Conservation (phyloP, 2,888 invertebrate species). For the Seladonia tumulorum region DNA sequence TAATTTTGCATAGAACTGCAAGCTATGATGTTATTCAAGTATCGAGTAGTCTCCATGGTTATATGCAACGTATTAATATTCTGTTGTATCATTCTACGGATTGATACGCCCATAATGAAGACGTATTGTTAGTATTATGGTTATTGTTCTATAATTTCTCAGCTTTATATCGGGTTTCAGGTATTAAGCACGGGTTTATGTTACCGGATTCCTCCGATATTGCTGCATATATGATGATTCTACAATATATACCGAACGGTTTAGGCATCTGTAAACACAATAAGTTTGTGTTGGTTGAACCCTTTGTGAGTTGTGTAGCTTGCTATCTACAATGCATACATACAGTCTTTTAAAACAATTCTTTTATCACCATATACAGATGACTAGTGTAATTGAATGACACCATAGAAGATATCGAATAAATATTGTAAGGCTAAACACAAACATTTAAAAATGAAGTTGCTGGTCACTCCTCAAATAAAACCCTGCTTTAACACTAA, state of each 20-base stretch:
- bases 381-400: too few species aligned
- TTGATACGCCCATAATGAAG: not conserved
- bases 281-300: not conserved
- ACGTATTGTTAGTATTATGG: slow-evolving; percentile 3
- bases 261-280: not conserved
- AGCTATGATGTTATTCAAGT: not conserved
- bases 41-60: not conserved
- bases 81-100: not conserved
- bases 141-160: not conserved
- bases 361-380: too few species aligned
- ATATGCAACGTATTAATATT: not conserved
- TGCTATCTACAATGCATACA: too few species aligned
- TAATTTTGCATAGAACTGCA: not conserved
- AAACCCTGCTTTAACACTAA: not conserved
- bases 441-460: not conserved
- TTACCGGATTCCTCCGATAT: not conserved
- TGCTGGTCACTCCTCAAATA: not conserved
- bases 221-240: not conserved
- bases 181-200: not conserved
- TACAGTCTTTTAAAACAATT: too few species aligned
- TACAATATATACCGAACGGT: not conserved
- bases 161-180: slow-evolving; percentile 13
- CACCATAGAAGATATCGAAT: not conserved
- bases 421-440: not conserved
- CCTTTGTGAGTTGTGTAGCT: too few species aligned